Base-by-base conservation (phyloP, 2,888 invertebrate genomes). In the Drosophila cracens region DNA sequence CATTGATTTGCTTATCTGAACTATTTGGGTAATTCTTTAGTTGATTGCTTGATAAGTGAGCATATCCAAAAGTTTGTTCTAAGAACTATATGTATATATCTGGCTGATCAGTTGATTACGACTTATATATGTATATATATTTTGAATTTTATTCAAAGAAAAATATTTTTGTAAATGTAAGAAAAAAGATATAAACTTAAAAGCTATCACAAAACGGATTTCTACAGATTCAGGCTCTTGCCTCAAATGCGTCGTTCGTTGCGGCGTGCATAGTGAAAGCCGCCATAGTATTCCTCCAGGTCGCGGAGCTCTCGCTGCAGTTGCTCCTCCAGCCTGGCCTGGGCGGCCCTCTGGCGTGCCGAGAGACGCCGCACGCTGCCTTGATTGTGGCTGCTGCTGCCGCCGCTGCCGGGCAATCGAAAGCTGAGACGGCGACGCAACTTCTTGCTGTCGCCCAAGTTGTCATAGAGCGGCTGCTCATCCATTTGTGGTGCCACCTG, bases 241-340 rank as follows among this genome's bases (percentile, higher is more conserved):
- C 27, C 21, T 78, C 29, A 83, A 36, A 87, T 52, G 69, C 82
- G 87, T n/a, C 85, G 67, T 21, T 86, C 85, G 61, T 75, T 81
- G 57, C 76, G 79, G 3, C 72, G 74, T 4, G 90, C 81, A 60
- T 70, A 87, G 56, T 87, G 70, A 21, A 90, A 90, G 18, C 70
- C 83, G 6, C 89, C 90, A 10, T 89, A 89, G 76, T 87, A 89
- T 5, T 89, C 90, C 73, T 90, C 74, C 56, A 90, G 70, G 40
- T 89, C 87, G 56, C 66, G 48, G 0, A 90, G 70, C 11, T 89
- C 90, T n/a, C 70, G 77, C 40, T 85, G 73, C 62, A 84, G 54
- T 31, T 90, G 87, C 7, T 64, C 73, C 51, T 84, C 81, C 43
- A 81, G 53, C 18, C 60, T 61, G 13, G 77, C 76, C 54, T 87